Evolutionary conservation across 2,113 vertebrate species (phyloP).

Genomic region (Oryctolagus cuniculus): DNA sequence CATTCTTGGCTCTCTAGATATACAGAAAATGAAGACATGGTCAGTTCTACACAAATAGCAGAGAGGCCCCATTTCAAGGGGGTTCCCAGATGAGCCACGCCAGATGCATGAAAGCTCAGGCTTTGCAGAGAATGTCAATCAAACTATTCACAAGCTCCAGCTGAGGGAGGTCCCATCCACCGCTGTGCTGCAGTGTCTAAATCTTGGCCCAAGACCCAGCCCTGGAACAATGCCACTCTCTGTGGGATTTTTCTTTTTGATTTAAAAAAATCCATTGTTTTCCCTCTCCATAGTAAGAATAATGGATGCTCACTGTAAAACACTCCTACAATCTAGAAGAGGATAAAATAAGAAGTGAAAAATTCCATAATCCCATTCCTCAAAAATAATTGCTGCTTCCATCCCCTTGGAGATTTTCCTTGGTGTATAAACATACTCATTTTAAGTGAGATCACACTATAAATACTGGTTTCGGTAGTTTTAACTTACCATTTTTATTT

Average conservation of each 20-base stretch:
- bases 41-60: conserved; percentile 9
- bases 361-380: conserved; percentile 53
- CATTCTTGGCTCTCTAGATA: conserved; percentile 35
- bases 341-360: conserved; percentile 56
- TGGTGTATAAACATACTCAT: conserved; percentile 57
- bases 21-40: conserved; percentile 59
- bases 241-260: conserved; percentile 54
- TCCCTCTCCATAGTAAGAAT: conserved; percentile 63
- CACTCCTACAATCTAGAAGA: conserved; percentile 37
- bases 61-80: conserved; percentile 68
- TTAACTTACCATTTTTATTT: conserved; percentile 37
- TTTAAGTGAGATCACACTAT: conserved; percentile 50
- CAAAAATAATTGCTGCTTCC: conserved; percentile 51
- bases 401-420: neutral
- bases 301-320: conserved; percentile 63
- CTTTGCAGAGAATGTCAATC: conserved; percentile 58
- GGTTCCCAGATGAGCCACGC: conserved; percentile 63
- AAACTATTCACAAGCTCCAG: conserved; percentile 62
- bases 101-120: conserved; percentile 65
- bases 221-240: conserved; percentile 68
- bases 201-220: conserved; percentile 67
- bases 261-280: conserved; percentile 63
- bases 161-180: conserved; percentile 67
- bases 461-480: neutral
- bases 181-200: conserved; percentile 4